phyloP scores from a whole-genome alignment of 2,888 invertebrate species.

The Phrixothrix hirtus region DNA sequence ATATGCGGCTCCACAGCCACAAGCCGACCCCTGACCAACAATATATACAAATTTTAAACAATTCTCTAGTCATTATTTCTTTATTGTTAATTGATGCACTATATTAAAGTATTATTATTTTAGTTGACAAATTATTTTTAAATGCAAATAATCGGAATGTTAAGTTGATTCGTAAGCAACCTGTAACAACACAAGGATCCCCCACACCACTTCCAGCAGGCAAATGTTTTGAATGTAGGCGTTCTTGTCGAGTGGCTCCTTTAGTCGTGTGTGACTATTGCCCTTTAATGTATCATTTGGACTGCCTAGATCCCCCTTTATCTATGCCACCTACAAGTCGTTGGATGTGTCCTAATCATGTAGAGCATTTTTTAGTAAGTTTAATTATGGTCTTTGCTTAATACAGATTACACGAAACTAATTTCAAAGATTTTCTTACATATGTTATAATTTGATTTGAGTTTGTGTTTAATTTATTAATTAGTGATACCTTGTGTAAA shows the following conservation, averaged over 20 bases:
- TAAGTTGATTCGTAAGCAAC: conserved; percentile 30
- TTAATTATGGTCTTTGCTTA: too few species aligned
- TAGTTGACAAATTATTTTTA: conserved; percentile 43
- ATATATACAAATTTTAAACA: too few species aligned
- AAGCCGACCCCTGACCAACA: too few species aligned
- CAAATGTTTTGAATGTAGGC: conserved; percentile 82
- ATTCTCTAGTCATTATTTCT: too few species aligned
- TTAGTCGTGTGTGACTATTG: conserved; percentile 94
- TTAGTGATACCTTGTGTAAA: background rate
- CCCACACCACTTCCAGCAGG: conserved; percentile 82
- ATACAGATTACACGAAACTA: too few species aligned
- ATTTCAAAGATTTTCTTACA: too few species aligned
- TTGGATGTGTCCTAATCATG: conserved; percentile 99
- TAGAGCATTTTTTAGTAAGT: conserved; percentile 80
- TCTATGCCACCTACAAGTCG: conserved; percentile 83
- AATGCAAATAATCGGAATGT: conserved; percentile 23
- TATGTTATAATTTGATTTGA: too few species aligned
- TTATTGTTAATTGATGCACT: background rate
- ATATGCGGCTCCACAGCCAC: too few species aligned
- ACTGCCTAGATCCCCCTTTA: conserved; percentile 92
- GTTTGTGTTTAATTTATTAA: too few species aligned
- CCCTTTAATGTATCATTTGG: conserved; percentile 85
- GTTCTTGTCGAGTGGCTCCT: conserved; percentile 81
- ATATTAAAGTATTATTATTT: conserved; percentile 21
- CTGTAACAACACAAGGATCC: conserved; percentile 53